Evolutionary conservation across 2,888 invertebrate genomes (phyloP).

Genomic region (Dinocampus coccinellae): DNA sequence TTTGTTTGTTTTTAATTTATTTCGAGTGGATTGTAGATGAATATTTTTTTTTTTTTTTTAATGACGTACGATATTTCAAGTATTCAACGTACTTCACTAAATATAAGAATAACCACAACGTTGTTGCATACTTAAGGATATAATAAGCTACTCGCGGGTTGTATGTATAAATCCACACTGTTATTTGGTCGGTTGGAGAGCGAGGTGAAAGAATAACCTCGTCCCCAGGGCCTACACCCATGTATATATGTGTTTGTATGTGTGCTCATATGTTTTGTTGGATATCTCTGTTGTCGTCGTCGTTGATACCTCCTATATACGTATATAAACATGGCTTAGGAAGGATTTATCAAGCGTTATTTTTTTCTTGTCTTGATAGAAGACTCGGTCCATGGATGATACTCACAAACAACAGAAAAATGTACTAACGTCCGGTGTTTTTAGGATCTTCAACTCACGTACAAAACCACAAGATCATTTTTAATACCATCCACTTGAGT

Average conservation of each 20-base stretch:
- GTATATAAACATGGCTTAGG: conserved; percentile 26
- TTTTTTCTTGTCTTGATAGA: conserved; percentile 6
- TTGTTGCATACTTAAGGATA: conserved; percentile 41
- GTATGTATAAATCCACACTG: background rate
- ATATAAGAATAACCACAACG: conserved; percentile 12
- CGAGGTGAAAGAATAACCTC: conserved; percentile 37
- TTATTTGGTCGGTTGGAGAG: conserved; percentile 28
- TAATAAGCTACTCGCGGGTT: conserved; percentile 41
- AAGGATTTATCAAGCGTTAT: conserved; percentile 29
- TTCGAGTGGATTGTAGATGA: background rate
- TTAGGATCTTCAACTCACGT: conserved; percentile 6
- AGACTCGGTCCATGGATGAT: conserved; percentile 8
- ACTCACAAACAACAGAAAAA: background rate
- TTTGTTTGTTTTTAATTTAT: background rate
- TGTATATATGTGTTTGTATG: background rate
- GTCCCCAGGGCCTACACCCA: conserved; percentile 1
- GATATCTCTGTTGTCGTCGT: conserved; percentile 23
- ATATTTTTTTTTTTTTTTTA: too few relatives aligned
- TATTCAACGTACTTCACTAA: conserved; percentile 4
- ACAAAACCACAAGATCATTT: conserved; percentile 18
- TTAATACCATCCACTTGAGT: conserved; percentile 16
- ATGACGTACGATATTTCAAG: conserved; percentile 11
- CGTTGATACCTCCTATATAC: background rate
- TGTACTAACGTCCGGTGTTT: background rate
- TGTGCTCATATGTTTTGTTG: background rate